Evolutionary conservation across 2,888 invertebrate species (phyloP), one percentile per base, ranked within the genome.

Genomic region (Diarsia mendica): DNA sequence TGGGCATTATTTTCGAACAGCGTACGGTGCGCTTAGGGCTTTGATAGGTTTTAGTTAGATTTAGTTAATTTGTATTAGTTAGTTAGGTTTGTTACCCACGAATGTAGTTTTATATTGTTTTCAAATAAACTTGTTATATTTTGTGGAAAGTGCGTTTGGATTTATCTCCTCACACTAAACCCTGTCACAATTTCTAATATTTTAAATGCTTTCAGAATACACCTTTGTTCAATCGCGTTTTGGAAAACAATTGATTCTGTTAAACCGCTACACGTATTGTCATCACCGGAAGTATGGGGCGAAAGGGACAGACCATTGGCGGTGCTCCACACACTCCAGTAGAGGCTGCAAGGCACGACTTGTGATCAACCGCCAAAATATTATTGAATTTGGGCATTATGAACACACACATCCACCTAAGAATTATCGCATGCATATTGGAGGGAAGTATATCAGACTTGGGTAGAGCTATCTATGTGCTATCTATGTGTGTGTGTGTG

Each of bases 311-410:
- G 44, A 48, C n/a, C 61, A 72, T 33, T 83, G 83, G 83, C 65
- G 71, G 1, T 83, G 83, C 70, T 83, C 83, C 2, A 71, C 83
- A 8, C 80, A 80, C 65, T 33, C 46, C 4, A 51, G 67, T 23
- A 80, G 66, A 64, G 68, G 83, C 8, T 83, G 83, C 20, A 83
- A 39, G 8, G 82, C 70, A 39, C 82, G 74, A 46, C 20, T 82
- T 0, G 67, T 82, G 15, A 2, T 68, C 0, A 67, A 73, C 55
- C 39, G 61, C 3, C n/a, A 23, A 51, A 69, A 75, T 39, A 4
- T 5, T 5, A 71, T 80, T 4, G 67, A 58, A 53, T 23, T 3
- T 20, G 75, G 44, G 10, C 15, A 80, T 15, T 66, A 53, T 18
- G 80, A 72, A 20, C 80, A 80, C n/a, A 48, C 20, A 0, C 80